Conservation (phyloP, 2,113 vertebrate genomes). For the Pterocles burchelli region DNA sequence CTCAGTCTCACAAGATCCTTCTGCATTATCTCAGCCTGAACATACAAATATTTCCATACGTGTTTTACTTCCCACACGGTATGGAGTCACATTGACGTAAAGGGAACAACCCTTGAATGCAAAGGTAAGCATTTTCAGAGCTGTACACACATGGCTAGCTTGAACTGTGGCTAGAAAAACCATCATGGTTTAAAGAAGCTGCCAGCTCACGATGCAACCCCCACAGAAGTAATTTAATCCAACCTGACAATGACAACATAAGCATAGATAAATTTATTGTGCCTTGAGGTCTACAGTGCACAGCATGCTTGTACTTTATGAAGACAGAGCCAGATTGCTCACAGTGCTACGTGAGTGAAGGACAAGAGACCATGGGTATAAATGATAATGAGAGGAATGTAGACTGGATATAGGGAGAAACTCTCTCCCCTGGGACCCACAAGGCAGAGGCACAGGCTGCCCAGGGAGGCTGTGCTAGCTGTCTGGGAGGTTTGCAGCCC, state of each 20-base stretch:
- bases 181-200: not conserved
- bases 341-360: not conserved
- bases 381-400: not conserved
- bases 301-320: accelerated
- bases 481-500: accelerated
- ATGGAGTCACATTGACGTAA: not conserved
- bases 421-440: accelerated
- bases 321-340: not conserved
- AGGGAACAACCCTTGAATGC: accelerated
- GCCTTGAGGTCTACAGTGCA: not conserved
- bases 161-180: not conserved
- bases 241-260: not conserved
- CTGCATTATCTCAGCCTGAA: slow-evolving; percentile 18
- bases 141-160: not conserved
- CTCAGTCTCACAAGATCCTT: not conserved
- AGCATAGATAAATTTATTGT: not conserved
- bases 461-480: not conserved
- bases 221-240: not conserved
- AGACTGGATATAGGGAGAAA: not conserved
- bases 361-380: not conserved
- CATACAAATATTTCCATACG: not conserved
- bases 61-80: not conserved
- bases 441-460: not conserved
- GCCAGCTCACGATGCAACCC: not conserved
- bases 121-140: not conserved